Conservation (phyloP, 2,113 vertebrate species). For the Hyperoodon ampullatus region DNA sequence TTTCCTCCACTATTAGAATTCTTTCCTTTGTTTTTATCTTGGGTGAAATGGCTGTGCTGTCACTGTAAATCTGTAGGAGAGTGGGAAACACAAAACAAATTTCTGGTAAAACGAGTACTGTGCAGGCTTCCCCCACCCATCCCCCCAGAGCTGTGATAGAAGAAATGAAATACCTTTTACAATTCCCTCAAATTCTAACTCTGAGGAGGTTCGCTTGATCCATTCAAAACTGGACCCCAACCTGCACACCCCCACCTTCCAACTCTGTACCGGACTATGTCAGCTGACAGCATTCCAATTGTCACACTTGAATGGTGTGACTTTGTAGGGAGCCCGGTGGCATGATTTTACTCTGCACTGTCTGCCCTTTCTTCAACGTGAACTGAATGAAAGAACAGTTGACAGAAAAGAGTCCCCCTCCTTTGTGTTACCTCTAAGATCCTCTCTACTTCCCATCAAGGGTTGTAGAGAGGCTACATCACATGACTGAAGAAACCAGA, state of each 20-base stretch:
- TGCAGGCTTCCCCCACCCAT: rapidly evolving
- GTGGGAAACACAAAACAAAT: neutral
- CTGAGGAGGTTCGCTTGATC: neutral
- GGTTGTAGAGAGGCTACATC: neutral
- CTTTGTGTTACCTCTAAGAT: neutral
- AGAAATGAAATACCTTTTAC: slow-evolving; percentile 1
- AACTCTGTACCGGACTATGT: rapidly evolving
- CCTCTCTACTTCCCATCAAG: slow-evolving; percentile 45
- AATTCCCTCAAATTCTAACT: neutral
- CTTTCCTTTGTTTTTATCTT: neutral
- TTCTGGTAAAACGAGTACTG: neutral
- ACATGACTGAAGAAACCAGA: slow-evolving; percentile 38
- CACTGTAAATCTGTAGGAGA: neutral
- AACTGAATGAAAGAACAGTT: neutral
- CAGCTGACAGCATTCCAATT: rapidly evolving
- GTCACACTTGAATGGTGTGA: neutral
- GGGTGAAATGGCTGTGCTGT: neutral
- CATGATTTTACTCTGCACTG: neutral
- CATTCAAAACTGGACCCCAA: neutral
- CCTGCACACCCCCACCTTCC: neutral
- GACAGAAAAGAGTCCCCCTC: neutral
- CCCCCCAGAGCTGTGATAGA: neutral
- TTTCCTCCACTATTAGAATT: neutral
- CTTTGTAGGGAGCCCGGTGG: neutral
- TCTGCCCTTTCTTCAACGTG: neutral